Conservation (phyloP, 92 coral and sea anemone genomes). For the Plumapathes pennacea region DNA sequence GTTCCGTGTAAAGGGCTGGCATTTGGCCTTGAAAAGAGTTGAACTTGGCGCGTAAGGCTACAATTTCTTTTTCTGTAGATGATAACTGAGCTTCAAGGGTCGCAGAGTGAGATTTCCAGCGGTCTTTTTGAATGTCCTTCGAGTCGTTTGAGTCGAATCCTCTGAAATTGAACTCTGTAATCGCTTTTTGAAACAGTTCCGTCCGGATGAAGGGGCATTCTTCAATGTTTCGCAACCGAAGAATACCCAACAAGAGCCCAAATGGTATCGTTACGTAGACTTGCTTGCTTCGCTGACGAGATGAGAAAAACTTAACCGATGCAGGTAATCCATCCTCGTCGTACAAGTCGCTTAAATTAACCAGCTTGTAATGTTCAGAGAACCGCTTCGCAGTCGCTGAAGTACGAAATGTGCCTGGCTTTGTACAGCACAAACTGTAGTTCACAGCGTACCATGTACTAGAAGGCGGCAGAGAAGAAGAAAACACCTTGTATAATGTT, state of each 20-base stretch:
- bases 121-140: too few relatives aligned
- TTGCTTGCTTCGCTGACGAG: conserved; percentile 2
- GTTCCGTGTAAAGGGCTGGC: too few relatives aligned
- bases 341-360: conserved; percentile 1
- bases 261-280: conserved; percentile 17
- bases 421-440: conserved; percentile 9
- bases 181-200: neutral
- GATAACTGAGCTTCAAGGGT: too few relatives aligned
- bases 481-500: conserved; percentile 9
- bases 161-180: neutral
- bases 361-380: conserved; percentile 2
- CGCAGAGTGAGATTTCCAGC: too few relatives aligned
- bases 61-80: too few relatives aligned
- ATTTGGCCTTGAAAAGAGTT: too few relatives aligned
- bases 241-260: conserved; percentile 17
- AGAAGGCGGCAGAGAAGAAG: neutral
- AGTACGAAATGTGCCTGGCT: conserved; percentile 11
- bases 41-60: too few relatives aligned
- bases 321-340: conserved; percentile 6
- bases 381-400: conserved; percentile 14
- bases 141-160: conserved; percentile 8
- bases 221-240: conserved; percentile 1
- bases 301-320: conserved; percentile 8
- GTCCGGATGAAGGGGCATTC: conserved; percentile 15
- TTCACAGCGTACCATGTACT: conserved; percentile 13